Evolutionary conservation across 2,797 vertebrate genomes (phyloP), one percentile per base, ranked within the genome.

Genomic region (Megalops cyprinoides): DNA sequence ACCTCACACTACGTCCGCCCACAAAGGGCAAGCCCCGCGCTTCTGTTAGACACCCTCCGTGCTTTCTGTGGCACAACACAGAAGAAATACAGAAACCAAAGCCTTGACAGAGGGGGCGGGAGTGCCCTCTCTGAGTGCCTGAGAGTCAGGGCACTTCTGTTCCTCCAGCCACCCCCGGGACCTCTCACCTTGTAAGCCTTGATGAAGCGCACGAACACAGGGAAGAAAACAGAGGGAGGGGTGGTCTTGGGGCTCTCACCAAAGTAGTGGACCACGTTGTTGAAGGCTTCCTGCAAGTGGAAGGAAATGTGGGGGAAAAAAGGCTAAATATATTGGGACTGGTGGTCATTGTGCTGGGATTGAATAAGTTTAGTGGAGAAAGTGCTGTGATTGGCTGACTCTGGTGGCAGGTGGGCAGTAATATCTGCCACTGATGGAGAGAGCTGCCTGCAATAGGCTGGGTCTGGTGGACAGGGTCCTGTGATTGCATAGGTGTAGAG

Each of bases 191-290:
- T 99, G 91, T 99, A 99, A 60, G 98, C 96, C 89, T 93, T 97
- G 92, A 99, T 95, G 92, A 99, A 99, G 14, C 98, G 96, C 80
- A 97, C 98, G 56, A 99, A 98, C 81, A 99, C 97, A 0, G 98
- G 97, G 94, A 99, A 99, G 94, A 99, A 99, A 25, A 98, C 96
- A 0, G 97, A 97, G 0, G 98, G 98, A 1, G 98, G 98, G 42
- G 96, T 97, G 0, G 96, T 98, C 94, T 99, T 99, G 89, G 97
- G 92, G 82, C 96, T 98, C 93, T 99, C 98, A 0, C 98, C 98
- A 0, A 99, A 99, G 93, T 97, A 99, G 89, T 95, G 94, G 85
- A 99, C 97, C 88, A 99, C 97, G 0, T 95, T 95, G 91, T 95
- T 97, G 87, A 97, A 99, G 86, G 98, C 96, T 84, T 99, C 98